Evolutionary conservation across 2,113 vertebrate species (phyloP).

Genomic region (Chrysochloris asiatica): DNA sequence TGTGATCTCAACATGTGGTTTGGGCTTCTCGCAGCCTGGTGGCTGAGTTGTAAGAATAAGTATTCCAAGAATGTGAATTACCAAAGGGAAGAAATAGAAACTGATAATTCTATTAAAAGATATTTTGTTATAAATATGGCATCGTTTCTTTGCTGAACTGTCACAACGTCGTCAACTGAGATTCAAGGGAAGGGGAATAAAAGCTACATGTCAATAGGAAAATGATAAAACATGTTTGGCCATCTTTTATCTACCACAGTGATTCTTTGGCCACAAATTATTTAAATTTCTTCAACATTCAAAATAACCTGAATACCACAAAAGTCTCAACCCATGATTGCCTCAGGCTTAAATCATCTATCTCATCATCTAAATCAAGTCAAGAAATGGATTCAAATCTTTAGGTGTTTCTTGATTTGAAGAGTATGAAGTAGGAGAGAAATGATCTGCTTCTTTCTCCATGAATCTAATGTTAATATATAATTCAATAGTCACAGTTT

Average conservation of each 20-base stretch:
- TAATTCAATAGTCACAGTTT: neutral
- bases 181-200: neutral
- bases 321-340: neutral
- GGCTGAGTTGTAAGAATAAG: neutral
- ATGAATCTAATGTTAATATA: neutral
- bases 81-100: neutral
- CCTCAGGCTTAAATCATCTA: neutral
- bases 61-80: slow-evolving; percentile 18
- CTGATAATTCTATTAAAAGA: neutral
- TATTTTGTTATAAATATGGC: neutral
- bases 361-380: neutral
- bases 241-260: neutral
- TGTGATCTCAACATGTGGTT: neutral
- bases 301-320: neutral
- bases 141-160: neutral
- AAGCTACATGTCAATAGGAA: neutral
- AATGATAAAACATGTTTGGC: neutral
- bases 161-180: neutral
- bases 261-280: neutral
- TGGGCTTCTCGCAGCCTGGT: neutral
- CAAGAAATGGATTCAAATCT: neutral
- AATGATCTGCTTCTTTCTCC: neutral
- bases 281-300: neutral
- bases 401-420: neutral
- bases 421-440: neutral